A percentile compares a stretch with the other conserved stretches of the same genome.
phyloP scores from a whole-genome alignment of 2,888 invertebrate species.

The Frankliniella fusca region DNA sequence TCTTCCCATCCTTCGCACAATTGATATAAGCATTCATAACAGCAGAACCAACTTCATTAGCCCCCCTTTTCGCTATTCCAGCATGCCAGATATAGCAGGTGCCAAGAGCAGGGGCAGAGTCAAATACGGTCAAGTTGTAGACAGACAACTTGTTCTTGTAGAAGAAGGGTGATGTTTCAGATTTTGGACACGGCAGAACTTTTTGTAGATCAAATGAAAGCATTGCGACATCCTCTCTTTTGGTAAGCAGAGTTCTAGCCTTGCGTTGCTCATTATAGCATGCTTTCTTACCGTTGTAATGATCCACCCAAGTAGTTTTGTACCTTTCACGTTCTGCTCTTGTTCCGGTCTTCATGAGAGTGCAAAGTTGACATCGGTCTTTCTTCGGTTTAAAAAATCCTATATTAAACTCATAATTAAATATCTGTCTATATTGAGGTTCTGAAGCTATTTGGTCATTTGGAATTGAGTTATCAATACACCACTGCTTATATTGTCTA shows the following conservation, averaged over 20 bases:
- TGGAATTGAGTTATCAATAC: too few relatives aligned
- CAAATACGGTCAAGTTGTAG: not conserved
- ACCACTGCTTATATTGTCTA: too few relatives aligned
- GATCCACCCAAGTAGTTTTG: not conserved
- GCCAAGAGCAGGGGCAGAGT: not conserved
- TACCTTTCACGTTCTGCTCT: not conserved
- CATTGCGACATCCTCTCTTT: not conserved
- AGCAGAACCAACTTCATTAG: not conserved
- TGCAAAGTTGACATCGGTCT: constrained; percentile 34
- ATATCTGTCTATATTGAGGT: not conserved
- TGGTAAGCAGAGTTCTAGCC: not conserved
- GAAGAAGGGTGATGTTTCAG: too few relatives aligned
- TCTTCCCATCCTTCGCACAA: not conserved
- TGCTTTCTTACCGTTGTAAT: not conserved
- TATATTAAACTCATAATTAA: constrained; percentile 31
- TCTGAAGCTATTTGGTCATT: not conserved
- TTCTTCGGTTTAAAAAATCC: not conserved
- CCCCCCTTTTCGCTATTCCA: not conserved
- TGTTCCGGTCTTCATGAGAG: constrained; percentile 12
- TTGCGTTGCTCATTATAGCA: not conserved
- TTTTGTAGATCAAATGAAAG: not conserved
- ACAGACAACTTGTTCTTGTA: too few relatives aligned
- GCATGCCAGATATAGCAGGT: not conserved
- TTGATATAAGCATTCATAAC: not conserved
- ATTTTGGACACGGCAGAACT: not conserved